Evolutionary conservation across 2,113 vertebrate genomes (phyloP).

Genomic region (rat (Rattus norvegicus)): GRCr8 NC_086030.1:44331501-44332000

Average conservation of each 20-base stretch:
- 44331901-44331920: too few species aligned
- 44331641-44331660: not conserved
- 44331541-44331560: not conserved
- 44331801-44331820: not conserved
- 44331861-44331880: not conserved
- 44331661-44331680: rapidly evolving
- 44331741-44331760: not conserved
- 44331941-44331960: not conserved
- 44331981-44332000: not conserved
- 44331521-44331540: not conserved
- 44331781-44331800: too few species aligned
- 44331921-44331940: not conserved
- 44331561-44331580: not conserved
- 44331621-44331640: not conserved
- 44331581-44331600: not conserved
- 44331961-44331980: not conserved
- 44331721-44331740: not conserved
- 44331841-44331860: too few species aligned
- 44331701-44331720: not conserved
- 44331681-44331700: not conserved
- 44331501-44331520: not conserved
- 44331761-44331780: not conserved
- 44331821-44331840: not conserved
- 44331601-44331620: too few species aligned
- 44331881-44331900: too few species aligned